Evolutionary conservation across 2,797 vertebrate genomes (phyloP), one percentile per base, ranked within the genome.

Genomic region (Diplodus sargus): DNA sequence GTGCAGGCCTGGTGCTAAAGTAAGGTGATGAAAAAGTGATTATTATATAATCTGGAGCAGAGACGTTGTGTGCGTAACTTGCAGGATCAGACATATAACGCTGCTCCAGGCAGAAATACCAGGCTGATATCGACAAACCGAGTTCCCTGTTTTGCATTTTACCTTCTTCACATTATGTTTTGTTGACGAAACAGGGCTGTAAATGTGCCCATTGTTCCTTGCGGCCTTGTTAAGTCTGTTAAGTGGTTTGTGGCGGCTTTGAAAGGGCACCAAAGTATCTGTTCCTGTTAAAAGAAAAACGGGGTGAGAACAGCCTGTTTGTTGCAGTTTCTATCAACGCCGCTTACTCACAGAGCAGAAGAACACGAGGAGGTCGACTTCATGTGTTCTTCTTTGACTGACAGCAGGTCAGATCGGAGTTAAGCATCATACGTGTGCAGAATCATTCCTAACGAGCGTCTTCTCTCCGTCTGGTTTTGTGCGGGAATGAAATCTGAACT

Each of bases 401-500:
- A 51, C 22, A 49, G 42, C 60, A 28, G 52, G 5, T 53, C n/a
- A 23, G 23, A 22, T 60, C 25, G 25, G 18, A 68, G 20, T 60
- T 45, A 18, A 57, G 30, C 22, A 25, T 49, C 53, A 60, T 14
- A 18, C 25, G 70, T 60, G 22, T 20, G 53, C 15, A 1, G 0
- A 25, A 14, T 53, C 12, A 14, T 13, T 62, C 69, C 43, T 48
- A 39, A 16, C 18, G 48, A 54, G 22, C 34, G 3, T 14, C 65
- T 70, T 57, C 48, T 62, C 17, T 64, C 30, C 48, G 8, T 52
- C 6, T 59, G 47, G 34, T 58, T 62, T 39, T 6, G 61, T 39
- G 28, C 4, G 39, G 34, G 18, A 79, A 18, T 63, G 64, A 73
- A 82, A 88, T 62, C 20, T 48, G 25, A 76, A 77, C 61, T 65